phyloP scores from a whole-genome alignment of 2,113 vertebrate species.

The Elachura formosa region DNA sequence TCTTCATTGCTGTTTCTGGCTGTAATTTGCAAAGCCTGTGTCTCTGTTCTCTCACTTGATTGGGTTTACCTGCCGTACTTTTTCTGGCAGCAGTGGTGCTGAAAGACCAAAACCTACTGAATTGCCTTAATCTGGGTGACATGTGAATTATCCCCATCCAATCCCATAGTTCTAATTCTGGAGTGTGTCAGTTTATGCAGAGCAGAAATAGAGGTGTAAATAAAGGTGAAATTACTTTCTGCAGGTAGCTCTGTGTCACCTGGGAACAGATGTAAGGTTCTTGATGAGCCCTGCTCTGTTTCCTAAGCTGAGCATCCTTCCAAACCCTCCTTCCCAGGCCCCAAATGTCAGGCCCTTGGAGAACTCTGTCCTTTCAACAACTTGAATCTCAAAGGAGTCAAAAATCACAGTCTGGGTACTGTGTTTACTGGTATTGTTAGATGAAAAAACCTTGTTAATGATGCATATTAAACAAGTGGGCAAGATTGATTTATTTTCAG shows the following conservation, averaged over 20 bases:
- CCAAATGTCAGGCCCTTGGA: fast-evolving
- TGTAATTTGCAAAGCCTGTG: background rate
- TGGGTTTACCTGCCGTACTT: background rate
- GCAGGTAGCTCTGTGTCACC: background rate
- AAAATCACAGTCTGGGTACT: background rate
- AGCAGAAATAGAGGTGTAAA: background rate
- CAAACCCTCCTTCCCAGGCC: background rate
- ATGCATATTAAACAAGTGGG: fast-evolving
- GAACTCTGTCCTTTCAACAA: background rate
- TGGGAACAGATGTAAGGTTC: background rate
- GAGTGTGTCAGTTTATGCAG: background rate
- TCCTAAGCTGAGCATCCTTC: background rate
- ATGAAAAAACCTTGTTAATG: background rate
- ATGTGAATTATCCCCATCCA: background rate
- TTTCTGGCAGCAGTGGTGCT: background rate
- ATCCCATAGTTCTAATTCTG: background rate
- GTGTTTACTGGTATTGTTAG: background rate
- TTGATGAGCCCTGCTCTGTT: background rate
- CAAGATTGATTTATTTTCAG: background rate
- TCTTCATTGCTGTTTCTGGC: background rate
- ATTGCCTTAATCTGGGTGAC: background rate
- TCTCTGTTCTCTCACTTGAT: background rate
- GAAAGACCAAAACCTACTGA: background rate
- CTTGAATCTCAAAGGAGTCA: background rate
- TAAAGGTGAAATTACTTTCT: background rate